phyloP scores from a whole-genome alignment of 2,797 vertebrate species.

The Mormyrops boulengeri region DNA sequence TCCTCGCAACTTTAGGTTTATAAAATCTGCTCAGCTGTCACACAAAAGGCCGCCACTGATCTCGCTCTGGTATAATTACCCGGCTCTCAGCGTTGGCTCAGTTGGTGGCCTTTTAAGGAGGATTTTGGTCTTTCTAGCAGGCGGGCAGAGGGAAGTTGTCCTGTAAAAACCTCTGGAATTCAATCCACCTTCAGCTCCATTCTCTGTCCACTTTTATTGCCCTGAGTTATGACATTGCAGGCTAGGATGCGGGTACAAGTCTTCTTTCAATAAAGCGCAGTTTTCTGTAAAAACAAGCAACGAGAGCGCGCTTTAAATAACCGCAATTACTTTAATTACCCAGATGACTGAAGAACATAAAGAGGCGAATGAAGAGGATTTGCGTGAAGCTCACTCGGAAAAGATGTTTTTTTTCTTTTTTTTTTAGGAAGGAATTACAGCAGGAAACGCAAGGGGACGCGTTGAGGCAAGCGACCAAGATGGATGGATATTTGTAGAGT shows the following conservation, averaged over 20 bases:
- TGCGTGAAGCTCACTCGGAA: neutral
- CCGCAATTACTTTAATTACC: constrained; percentile 6
- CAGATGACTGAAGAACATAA: neutral
- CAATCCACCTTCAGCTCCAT: constrained; percentile 16
- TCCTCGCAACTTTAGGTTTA: constrained; percentile 2
- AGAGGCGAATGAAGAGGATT: constrained; percentile 3
- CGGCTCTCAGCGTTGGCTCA: neutral
- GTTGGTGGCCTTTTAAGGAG: constrained; percentile 1
- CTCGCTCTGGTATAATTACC: constrained; percentile 2
- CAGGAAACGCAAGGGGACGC: neutral
- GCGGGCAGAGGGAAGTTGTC: neutral
- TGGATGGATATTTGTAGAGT: neutral
- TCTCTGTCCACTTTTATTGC: constrained; percentile 12
- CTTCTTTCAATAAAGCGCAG: neutral
- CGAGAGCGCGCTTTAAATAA: neutral
- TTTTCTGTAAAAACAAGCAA: constrained; percentile 3
- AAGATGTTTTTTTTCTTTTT: neutral
- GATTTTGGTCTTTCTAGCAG: neutral
- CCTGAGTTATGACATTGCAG: constrained; percentile 13
- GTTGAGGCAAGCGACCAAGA: neutral
- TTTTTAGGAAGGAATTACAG: neutral
- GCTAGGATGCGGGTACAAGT: constrained; percentile 29
- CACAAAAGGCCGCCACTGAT: constrained; percentile 1
- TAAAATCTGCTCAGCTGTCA: constrained; percentile 12
- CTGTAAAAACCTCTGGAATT: neutral